Evolutionary conservation across 2,113 vertebrate species (phyloP).

Genomic region (Pungitius pungitius): DNA sequence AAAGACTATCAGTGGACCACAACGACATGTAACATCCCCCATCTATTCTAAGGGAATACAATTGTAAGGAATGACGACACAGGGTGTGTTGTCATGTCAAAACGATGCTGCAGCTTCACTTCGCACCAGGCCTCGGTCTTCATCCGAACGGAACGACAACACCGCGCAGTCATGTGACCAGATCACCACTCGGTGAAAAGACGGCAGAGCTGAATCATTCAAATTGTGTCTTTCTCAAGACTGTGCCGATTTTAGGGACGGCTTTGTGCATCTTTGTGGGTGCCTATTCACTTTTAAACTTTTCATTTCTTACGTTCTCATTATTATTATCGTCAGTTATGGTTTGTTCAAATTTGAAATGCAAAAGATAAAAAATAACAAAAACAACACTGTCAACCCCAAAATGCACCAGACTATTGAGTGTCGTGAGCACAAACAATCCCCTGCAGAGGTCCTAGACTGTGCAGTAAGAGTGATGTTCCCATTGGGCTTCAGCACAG

Average conservation of each 20-base stretch:
- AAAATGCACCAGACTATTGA: background rate
- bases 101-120: slow-evolving; percentile 25
- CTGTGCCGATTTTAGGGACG: background rate
- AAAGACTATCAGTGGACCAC: slow-evolving; percentile 45
- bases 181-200: no score
- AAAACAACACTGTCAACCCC: background rate
- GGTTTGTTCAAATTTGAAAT: background rate
- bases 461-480: background rate
- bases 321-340: background rate
- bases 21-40: slow-evolving; percentile 51
- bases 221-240: background rate
- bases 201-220: background rate
- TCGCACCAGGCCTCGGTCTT: slow-evolving; percentile 25
- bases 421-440: background rate
- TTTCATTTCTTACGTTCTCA: background rate
- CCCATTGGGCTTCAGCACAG: background rate
- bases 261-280: background rate
- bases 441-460: background rate
- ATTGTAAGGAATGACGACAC: slow-evolving; percentile 37
- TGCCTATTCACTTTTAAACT: no score
- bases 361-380: background rate
- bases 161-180: background rate
- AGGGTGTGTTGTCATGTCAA: slow-evolving; percentile 26
- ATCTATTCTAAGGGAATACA: slow-evolving; percentile 61
- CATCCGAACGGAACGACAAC: slow-evolving; percentile 9